Base-by-base conservation (phyloP, 1,140 invertebrate genomes). In the Drosophila serrata region DNA sequence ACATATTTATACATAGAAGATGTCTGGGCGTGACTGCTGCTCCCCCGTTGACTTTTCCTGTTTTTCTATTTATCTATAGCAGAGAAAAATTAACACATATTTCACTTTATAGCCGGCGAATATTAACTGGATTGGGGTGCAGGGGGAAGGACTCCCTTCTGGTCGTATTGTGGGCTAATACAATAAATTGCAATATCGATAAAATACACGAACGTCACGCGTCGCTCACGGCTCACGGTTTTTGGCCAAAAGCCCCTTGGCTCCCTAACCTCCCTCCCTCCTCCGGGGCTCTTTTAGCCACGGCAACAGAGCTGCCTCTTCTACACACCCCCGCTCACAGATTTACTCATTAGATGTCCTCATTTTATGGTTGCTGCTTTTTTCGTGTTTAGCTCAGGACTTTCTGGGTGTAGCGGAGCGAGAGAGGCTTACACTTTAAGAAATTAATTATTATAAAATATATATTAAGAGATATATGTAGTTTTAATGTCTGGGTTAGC, bases 141-240 rank as follows among this genome's bases (percentile, higher is more conserved):
- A 8, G 24, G 12, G 27, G 17, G 6, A 2, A 0, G 5, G 17
- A 12, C 19, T 33, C 19, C 39, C 24, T 29, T 15, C 31, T 37
- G 40, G 39, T 56, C 48, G 64, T 72, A 69, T 68, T 64, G 46
- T 40, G 63, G 67, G 59, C 80, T 84, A 78, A 90, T 88, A 81
- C 77, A 90, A 90, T 90, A 90, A 90, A 90, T 90, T 90, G 86
- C 85, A 90, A 90, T 90, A 90, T 90, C 85, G 85, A 90, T 90
- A 90, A 90, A 90, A 88, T 90, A 90, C 84, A 88, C 84, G 80
- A 88, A 86, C 82, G 79, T 86, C 82, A 85, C 79, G 78, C 78
- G 51, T 75, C 45, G 53, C 84, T 82, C 82, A 81, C 82, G 64
- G 65, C 75, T 68, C 78, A 85, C 82, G 72, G 59, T 33, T 57